These are phyloP conservation scores for Dasypus novemcinctus DNA, from an alignment of 2,113 vertebrate genomes.

Conservation along the genomic window DNA sequence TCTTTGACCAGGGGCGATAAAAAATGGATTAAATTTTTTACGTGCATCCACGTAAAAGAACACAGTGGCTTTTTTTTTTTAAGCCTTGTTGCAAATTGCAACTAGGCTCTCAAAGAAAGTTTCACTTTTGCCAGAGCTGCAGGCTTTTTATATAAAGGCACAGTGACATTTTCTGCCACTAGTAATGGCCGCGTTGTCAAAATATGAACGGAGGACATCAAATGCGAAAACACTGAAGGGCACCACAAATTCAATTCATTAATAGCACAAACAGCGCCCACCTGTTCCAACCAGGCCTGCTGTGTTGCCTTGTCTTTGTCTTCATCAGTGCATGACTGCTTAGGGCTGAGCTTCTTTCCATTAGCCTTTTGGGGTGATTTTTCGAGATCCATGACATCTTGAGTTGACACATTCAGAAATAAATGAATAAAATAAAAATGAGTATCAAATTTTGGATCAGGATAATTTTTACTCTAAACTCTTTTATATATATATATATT, in stretches of 20 bases:
- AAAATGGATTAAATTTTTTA: neutral
- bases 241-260: fast-evolving
- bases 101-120: neutral
- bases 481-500: too few relatives aligned
- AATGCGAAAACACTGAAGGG: neutral
- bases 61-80: neutral
- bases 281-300: neutral
- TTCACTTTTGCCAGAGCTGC: neutral
- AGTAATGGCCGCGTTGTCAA: fast-evolving
- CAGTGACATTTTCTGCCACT: neutral
- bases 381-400: neutral
- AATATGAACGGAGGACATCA: fast-evolving
- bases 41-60: neutral
- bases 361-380: neutral
- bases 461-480: neutral
- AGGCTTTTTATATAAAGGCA: fast-evolving
- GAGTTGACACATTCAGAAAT: neutral
- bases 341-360: neutral
- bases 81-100: neutral
- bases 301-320: neutral
- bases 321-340: neutral
- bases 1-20: neutral
- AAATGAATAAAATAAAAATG: neutral
- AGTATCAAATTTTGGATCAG: neutral
- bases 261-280: neutral